Conservation (phyloP, 2,113 vertebrate genomes). For the Mus pahari region DNA sequence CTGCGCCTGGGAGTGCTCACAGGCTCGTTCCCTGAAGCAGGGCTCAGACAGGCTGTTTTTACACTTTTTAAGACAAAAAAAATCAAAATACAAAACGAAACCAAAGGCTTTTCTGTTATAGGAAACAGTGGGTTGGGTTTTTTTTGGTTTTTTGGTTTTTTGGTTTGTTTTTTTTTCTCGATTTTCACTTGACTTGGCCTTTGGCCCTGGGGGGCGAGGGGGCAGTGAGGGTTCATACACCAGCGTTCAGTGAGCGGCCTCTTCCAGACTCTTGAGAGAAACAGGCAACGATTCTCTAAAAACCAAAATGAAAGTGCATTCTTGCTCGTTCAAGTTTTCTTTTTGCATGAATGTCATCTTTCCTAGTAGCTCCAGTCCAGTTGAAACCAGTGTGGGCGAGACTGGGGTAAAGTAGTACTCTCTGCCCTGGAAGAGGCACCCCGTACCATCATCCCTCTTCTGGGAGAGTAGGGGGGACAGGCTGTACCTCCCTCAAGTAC, state of each 20-base stretch:
- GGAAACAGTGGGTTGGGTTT: neutral
- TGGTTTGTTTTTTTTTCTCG: neutral
- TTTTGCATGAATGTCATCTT: constrained; percentile 41
- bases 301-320: neutral
- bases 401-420: neutral
- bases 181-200: neutral
- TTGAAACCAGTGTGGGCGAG: neutral
- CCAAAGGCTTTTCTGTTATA: neutral
- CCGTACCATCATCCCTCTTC: neutral
- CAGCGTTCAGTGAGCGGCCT: neutral
- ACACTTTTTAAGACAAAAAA: constrained; percentile 51
- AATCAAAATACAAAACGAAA: constrained; percentile 59
- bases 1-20: accelerated
- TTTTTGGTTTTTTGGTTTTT: too few relatives aligned
- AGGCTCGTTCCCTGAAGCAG: neutral
- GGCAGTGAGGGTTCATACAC: neutral
- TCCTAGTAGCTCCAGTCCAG: constrained; percentile 18
- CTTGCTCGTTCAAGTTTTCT: neutral
- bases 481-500: neutral
- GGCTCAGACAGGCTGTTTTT: neutral
- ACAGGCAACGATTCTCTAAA: neutral
- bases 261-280: neutral
- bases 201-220: too few relatives aligned
- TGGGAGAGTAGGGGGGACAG: neutral
- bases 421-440: neutral